Evolutionary conservation across 1,140 invertebrate genomes (phyloP), one percentile per base, ranked within the genome.

Genomic region (Zaprionus vittiger): DNA sequence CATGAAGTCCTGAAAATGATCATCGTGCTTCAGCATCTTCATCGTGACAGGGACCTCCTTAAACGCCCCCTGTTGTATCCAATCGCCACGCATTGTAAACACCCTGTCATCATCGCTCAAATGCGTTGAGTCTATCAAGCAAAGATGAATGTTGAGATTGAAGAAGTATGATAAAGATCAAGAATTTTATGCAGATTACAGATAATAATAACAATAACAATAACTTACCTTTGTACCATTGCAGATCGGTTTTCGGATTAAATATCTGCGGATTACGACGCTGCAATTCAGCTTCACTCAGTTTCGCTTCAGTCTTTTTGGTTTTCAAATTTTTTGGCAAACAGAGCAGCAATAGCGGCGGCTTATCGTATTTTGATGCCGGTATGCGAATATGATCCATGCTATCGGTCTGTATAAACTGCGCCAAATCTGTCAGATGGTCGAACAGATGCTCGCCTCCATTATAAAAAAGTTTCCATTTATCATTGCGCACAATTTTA

Each of bases 351-450:
- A 97, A 67, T 11, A 91, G 86, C 38, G 95, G 95, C 4, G 96
- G 96, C 91, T 95, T 95, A 92, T 97, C 97, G 94, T 97, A 97
- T 94, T 97, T 96, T 2, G 97, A 97, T 15, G 97, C 95, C 47
- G 96, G 96, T 85, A 98, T 94, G 81, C 97, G 74, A n/a, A 78
- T 72, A n/a, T 83, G 81, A 15, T 78, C 64, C 6, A 52, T 41
- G 6, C 72, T 72, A 54, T 92, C 83, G 1, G 92, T 77, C 7
- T 60, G 59, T 54, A 93, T 92, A 34, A 67, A 92, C 47, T 80
- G 70, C 22, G 87, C 91, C 65, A 93, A 20, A 28, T 92, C 85
- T 0, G 65, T 73, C 11, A 92, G 63, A 17, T 82, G 73, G 37
- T 79, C 81, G 22, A 92, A 80, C 0, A 57, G 56, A 24, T 80